Evolutionary conservation across 2,113 vertebrate species (phyloP).

Genomic region (Melospiza georgiana): DNA sequence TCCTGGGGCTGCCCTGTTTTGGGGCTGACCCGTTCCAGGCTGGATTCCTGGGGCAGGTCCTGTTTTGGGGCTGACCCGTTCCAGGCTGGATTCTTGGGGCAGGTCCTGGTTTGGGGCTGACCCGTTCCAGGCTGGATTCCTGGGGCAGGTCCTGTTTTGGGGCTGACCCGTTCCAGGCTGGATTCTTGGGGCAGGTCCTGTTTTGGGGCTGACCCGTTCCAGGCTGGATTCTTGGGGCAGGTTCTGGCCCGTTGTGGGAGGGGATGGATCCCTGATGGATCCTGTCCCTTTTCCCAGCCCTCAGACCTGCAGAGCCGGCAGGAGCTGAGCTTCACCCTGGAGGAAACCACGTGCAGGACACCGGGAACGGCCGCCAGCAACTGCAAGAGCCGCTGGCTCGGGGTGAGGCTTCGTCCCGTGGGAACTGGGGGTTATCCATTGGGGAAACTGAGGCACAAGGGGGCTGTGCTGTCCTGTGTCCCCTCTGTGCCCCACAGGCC

Average conservation of each 20-base stretch:
- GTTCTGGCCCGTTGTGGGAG: accelerated
- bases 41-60: not conserved
- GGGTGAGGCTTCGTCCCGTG: not conserved
- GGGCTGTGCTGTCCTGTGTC: accelerated
- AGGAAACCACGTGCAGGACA: not conserved
- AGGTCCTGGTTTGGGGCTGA: too few species aligned
- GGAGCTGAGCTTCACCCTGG: conserved; percentile 16
- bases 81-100: too few species aligned
- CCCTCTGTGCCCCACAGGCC: not conserved
- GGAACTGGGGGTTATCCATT: accelerated
- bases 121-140: too few species aligned
- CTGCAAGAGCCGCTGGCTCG: not conserved
- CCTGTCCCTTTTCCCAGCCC: not conserved
- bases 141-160: too few species aligned
- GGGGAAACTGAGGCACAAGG: not conserved
- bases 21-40: not conserved
- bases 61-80: too few species aligned
- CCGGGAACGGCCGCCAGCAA: accelerated
- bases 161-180: too few species aligned
- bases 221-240: not conserved
- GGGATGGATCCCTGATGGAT: not conserved
- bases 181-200: too few species aligned
- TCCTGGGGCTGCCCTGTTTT: accelerated
- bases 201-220: not conserved
- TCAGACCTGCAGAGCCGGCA: not conserved